Evolutionary conservation across 2,888 invertebrate genomes (phyloP).

Genomic region (Nycteola revayana): DNA sequence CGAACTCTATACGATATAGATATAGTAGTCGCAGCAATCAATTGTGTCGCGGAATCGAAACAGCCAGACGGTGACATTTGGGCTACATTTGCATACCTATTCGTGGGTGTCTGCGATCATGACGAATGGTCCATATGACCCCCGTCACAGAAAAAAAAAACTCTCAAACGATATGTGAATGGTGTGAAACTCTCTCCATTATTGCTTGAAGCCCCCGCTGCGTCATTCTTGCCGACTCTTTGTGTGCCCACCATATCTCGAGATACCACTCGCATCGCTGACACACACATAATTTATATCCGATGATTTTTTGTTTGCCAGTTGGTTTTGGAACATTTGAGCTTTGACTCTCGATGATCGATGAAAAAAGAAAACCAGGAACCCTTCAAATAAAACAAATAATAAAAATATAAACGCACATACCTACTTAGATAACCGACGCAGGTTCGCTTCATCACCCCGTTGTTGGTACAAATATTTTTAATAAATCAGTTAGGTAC

Average conservation of each 20-base stretch:
- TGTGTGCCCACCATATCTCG: conserved; percentile 49
- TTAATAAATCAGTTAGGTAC: conserved; percentile 51
- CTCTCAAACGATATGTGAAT: conserved; percentile 55
- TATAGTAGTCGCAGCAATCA: too few species aligned
- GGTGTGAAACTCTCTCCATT: conserved; percentile 67
- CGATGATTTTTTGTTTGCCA: conserved; percentile 53
- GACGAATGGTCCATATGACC: conserved; percentile 61
- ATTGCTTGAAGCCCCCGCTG: conserved; percentile 60
- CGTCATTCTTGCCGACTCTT: conserved; percentile 56
- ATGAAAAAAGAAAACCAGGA: conserved; percentile 45
- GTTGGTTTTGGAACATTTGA: conserved; percentile 48
- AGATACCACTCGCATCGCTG: conserved; percentile 44
- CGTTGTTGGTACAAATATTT: conserved; percentile 45
- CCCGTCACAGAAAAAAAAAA: conserved; percentile 54
- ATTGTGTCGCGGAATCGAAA: conserved; percentile 15
- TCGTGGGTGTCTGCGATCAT: conserved; percentile 35
- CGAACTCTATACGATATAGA: too few species aligned
- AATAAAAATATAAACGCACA: conserved; percentile 29
- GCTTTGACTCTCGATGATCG: conserved; percentile 46
- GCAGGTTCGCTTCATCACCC: conserved; percentile 1
- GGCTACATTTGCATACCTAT: conserved; percentile 45
- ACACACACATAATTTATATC: conserved; percentile 61
- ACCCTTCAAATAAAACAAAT: conserved; percentile 44
- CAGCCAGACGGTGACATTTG: conserved; percentile 17
- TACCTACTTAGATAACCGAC: background rate